Evolutionary conservation across 2,888 invertebrate genomes (phyloP).

Genomic region (Agonum fuliginosum): DNA sequence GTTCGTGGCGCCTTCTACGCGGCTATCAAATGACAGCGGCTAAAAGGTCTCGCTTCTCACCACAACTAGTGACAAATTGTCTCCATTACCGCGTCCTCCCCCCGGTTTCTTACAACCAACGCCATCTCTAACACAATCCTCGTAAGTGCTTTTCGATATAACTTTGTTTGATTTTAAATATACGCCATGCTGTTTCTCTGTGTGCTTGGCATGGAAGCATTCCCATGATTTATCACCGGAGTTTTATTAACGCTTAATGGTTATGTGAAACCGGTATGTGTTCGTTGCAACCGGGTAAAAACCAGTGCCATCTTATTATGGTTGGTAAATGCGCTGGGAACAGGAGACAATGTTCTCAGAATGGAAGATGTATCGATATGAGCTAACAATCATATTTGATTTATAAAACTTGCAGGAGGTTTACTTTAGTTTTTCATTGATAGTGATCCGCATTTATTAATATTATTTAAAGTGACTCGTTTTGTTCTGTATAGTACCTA

Average conservation of each 20-base stretch:
- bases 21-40: slow-evolving; percentile 57
- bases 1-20: slow-evolving; percentile 19
- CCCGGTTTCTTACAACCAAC: not conserved
- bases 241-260: slow-evolving; percentile 55
- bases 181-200: slow-evolving; percentile 42
- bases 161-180: slow-evolving; percentile 58
- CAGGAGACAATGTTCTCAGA: no score
- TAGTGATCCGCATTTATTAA: no score
- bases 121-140: slow-evolving; percentile 54
- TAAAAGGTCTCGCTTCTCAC: slow-evolving; percentile 54
- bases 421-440: no score
- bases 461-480: no score
- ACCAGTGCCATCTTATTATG: no score
- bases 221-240: slow-evolving; percentile 48
- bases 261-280: slow-evolving; percentile 37
- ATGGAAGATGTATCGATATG: no score
- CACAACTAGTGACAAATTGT: slow-evolving; percentile 59
- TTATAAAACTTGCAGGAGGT: no score
- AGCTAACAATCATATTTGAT: no score
- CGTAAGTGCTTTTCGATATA: slow-evolving; percentile 58
- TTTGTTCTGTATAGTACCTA: no score
- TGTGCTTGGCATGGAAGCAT: slow-evolving; percentile 7
- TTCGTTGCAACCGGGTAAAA: slow-evolving; percentile 38
- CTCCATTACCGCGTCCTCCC: slow-evolving; percentile 49
- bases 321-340: no score